Base-by-base conservation (phyloP, 2,113 vertebrate genomes). In the Pampusana beccarii region DNA sequence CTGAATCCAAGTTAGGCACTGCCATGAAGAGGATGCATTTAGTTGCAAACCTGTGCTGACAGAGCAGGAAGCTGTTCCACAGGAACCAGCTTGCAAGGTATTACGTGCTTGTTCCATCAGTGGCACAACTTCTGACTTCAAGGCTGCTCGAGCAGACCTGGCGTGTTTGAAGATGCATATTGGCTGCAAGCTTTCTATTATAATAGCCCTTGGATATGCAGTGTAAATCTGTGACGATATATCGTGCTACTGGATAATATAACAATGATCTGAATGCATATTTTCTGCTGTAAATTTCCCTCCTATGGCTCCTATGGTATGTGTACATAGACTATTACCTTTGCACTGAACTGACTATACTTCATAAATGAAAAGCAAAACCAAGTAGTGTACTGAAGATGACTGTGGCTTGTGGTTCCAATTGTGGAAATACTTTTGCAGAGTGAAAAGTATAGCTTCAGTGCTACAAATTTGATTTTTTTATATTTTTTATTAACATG, bases 401-500 rank as follows among this genome's bases (percentile, higher is more conserved):
- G 79, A 74, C 53, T 62, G 56, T 60, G 88, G 61, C 31, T 72
- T 74, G 66, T 90, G 87, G 83, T 57, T 94, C 80, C 64, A 53
- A 4, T 48, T 67, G 62, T 54, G 91, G 64, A 87, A 82, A 56
- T 51, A 86, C 86, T 86, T 93, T 66, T 90, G 82, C 81, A 92
- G 85, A 92, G 94, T 2, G 48, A 70, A 62, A 53, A 61, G 80
- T 95, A 86, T 70, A 92, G 90, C 82, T 93, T 97, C 95, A 96
- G 90, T 95, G 94, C 95, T 93, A 89, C 44, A 93, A 79, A 86
- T 91, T 86, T 96, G 78, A 62, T 90, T 95, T 96, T 93, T 94
- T 93, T 94, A 95, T 97, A 93, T 96, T 97, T 96, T 97, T 96
- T 97, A 97, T 95, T 91, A 96, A 96, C 82, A 29, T 80, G 93